Percentiles rank a stretch among this genome's conserved stretches.
Evolutionary conservation across 2,113 vertebrate genomes (phyloP).

Genomic region (Ploceus nigricollis): DNA sequence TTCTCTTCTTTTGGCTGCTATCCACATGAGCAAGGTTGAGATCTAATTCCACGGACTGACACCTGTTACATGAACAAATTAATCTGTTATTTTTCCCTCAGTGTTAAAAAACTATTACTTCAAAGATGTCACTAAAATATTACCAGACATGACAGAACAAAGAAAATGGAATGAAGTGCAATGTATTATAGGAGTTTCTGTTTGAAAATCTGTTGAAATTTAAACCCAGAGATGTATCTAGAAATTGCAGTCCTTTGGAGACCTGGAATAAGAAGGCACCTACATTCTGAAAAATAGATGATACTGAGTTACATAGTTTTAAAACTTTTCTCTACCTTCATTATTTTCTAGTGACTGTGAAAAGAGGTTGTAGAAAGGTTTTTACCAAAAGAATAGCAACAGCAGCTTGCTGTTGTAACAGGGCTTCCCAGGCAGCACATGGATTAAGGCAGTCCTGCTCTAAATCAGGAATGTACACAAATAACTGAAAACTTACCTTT

Average conservation of each 20-base stretch:
- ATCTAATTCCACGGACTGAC: slow-evolving; percentile 82
- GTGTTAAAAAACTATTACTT: background rate
- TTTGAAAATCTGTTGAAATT: background rate
- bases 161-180: background rate
- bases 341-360: background rate
- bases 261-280: background rate
- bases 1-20: slow-evolving; percentile 85
- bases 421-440: background rate
- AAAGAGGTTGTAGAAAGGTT: background rate
- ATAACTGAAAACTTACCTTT: slow-evolving; percentile 77
- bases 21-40: slow-evolving; percentile 65
- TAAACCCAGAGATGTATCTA: background rate
- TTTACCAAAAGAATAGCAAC: background rate
- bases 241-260: background rate
- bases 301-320: background rate
- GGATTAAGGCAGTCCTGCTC: slow-evolving; percentile 2
- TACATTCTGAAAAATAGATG: background rate
- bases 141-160: background rate
- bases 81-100: background rate
- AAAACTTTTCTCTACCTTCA: background rate
- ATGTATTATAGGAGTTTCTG: background rate
- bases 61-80: slow-evolving; percentile 66
- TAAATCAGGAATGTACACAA: background rate
- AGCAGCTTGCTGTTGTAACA: background rate
- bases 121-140: background rate